Base-by-base conservation (phyloP, 2,797 vertebrate genomes). In the Parauchenoglanis punctatus region DNA sequence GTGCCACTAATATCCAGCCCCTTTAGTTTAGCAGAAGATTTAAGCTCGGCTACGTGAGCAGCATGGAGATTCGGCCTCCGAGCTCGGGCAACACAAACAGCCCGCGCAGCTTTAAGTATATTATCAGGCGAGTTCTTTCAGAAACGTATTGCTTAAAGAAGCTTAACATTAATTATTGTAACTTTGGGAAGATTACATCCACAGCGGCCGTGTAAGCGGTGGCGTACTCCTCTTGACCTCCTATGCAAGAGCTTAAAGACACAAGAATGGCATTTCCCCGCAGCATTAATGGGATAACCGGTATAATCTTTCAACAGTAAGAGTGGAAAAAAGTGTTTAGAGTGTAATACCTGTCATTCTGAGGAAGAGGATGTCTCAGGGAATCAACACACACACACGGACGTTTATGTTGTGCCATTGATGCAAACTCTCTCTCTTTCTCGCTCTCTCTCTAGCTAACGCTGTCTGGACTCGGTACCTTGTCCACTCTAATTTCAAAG, bases 81-180 rank as follows among this genome's bases (percentile, higher is more conserved):
- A 93, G 94, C 95, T 95, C 95, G 94, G 4, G 96, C 95, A 96
- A 96, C 97, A 97, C 97, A 99, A 98, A 98, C 97, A 98, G 96
- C 96, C 95, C 96, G 96, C 95, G 94, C 95, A 96, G 95, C 97
- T 97, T 96, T 97, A 97, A 99, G 97, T 98, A 97, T 97, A 99
- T 99, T 98, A 98, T 98, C 97, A 96, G 97, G 94, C 95, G 95
- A 95, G 96, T 98, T 98, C 97, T 98, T 99, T 98, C 96, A 98
- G 96, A 97, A 97, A 98, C 96, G 97, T 97, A 97, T 97, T 98
- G 97, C 97, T 86, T 97, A 97, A 97, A 98, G 97, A 98, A 99
- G 98, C 98, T 99, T 99, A 99, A 98, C 98, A 99, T 99, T 99
- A 99, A 99, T 99, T 98, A 98, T 98, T 98, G 98, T 98, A 99